A percentile compares a stretch with the other conserved stretches of the same genome.
These are phyloP conservation scores for Aspidoscelis tigris DNA, from an alignment of 2,113 vertebrate genomes.

Conservation along the genomic window DNA sequence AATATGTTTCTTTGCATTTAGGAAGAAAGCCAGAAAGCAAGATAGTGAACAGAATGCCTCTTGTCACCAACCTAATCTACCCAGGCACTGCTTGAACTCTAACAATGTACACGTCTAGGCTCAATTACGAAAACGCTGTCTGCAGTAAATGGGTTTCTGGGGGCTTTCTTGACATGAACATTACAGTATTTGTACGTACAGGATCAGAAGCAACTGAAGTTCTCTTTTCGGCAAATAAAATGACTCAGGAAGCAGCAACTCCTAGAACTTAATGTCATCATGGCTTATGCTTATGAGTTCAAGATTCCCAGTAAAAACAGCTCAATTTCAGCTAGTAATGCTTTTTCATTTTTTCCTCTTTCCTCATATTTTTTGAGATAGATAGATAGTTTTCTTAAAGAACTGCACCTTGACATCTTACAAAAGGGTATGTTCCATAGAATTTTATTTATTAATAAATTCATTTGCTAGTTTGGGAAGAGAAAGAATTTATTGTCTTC, in stretches of 20 bases:
- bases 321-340: background rate
- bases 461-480: background rate
- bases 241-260: background rate
- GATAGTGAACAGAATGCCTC: slow-evolving; percentile 37
- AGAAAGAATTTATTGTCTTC: background rate
- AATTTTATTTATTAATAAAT: background rate
- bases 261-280: background rate
- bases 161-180: background rate
- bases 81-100: background rate
- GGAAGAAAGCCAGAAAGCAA: slow-evolving; percentile 5
- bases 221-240: slow-evolving; percentile 1
- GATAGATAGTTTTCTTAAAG: background rate
- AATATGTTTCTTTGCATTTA: background rate
- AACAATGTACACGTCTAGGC: background rate
- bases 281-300: background rate
- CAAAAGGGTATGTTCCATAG: background rate
- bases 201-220: slow-evolving; percentile 23
- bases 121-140: background rate
- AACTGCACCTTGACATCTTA: background rate
- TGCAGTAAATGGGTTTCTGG: slow-evolving; percentile 3
- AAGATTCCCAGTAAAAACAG: background rate
- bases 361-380: background rate
- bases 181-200: background rate
- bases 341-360: background rate
- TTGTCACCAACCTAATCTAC: slow-evolving; percentile 11